Conservation (phyloP, 2,797 vertebrate genomes). For the Columba guinea region DNA sequence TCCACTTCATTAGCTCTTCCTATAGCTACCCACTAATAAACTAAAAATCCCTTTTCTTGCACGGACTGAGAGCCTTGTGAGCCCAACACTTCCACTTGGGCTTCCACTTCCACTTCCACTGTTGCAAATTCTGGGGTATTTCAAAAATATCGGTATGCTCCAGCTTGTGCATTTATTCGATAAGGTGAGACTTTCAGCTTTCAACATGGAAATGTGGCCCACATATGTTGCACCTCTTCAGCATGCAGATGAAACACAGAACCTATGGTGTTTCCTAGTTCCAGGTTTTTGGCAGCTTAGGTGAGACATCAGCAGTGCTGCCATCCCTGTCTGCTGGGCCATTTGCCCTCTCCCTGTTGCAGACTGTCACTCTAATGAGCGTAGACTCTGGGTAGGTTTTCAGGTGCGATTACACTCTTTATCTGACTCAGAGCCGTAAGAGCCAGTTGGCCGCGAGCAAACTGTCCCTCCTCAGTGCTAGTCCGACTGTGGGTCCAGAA, state of each 20-base stretch:
- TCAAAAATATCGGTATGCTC: background rate
- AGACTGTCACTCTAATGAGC: background rate
- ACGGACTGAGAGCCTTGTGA: background rate
- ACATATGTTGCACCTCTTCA: background rate
- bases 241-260: background rate
- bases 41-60: background rate
- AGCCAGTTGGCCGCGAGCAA: background rate
- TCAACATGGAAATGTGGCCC: background rate
- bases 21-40: background rate
- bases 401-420: background rate
- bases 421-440: background rate
- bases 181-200: background rate
- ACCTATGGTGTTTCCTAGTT: background rate
- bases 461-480: background rate
- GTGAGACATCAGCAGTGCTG: background rate
- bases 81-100: background rate
- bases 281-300: background rate
- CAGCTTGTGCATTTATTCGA: background rate
- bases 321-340: background rate
- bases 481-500: background rate
- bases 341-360: background rate
- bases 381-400: background rate
- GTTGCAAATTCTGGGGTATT: background rate
- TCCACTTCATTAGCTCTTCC: background rate
- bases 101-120: background rate